phyloP scores from a whole-genome alignment of 2,113 vertebrate species.

The Phyllostomus hastatus region DNA sequence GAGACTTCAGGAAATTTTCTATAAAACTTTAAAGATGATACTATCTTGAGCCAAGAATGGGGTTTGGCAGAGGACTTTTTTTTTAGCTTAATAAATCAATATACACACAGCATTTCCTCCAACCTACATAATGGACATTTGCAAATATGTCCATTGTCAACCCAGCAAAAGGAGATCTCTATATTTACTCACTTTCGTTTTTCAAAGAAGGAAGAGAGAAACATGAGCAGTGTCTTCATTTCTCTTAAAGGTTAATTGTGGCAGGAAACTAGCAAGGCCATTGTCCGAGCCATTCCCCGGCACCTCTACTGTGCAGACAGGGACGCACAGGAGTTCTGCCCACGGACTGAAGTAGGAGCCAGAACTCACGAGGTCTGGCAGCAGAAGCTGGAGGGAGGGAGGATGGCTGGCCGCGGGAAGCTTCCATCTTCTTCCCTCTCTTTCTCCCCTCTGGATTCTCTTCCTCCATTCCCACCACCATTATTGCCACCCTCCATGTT shows the following conservation, averaged over 20 bases:
- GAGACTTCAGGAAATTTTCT: neutral
- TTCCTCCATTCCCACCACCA: neutral
- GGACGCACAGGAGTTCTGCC: neutral
- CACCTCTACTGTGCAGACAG: too few relatives aligned
- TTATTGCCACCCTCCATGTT: neutral
- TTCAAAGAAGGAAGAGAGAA: slow-evolving; percentile 18
- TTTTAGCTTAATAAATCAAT: neutral
- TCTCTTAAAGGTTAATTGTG: neutral
- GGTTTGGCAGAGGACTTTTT: neutral
- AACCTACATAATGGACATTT: neutral
- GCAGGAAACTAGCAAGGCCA: neutral
- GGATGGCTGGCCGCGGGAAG: too few relatives aligned
- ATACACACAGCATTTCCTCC: neutral
- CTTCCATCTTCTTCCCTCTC: neutral
- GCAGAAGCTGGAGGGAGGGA: neutral
- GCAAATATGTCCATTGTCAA: neutral
- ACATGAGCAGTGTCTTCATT: neutral
- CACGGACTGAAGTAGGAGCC: neutral
- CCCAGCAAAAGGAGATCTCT: neutral
- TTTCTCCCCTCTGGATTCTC: neutral
- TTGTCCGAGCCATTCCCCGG: neutral
- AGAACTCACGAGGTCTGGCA: neutral
- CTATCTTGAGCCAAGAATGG: neutral
- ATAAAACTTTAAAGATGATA: neutral
- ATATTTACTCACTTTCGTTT: neutral